Conservation (phyloP, 2,797 vertebrate species). For the Chaetophractus vellerosus region DNA sequence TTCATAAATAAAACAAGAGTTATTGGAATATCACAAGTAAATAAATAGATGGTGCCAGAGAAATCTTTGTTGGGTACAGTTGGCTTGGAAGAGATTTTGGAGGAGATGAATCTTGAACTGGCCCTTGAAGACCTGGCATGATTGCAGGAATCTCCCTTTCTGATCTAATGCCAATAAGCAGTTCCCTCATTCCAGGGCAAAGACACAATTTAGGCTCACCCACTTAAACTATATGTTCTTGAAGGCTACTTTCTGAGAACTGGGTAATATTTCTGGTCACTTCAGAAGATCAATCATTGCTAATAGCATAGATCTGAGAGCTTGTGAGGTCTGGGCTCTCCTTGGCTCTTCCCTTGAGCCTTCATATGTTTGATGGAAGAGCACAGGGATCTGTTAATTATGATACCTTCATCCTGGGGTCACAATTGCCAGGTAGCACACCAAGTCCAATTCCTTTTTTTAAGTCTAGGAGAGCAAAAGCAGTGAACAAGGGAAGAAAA, state of each 20-base stretch:
- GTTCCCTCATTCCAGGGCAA: neutral
- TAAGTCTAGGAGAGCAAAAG: constrained; percentile 31
- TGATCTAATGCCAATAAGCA: neutral
- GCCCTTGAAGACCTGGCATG: neutral
- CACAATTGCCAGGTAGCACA: neutral
- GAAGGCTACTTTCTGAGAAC: constrained; percentile 9
- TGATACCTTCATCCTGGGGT: constrained; percentile 5
- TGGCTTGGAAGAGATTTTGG: neutral
- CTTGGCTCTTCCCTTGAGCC: constrained; percentile 28
- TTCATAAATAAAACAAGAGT: neutral
- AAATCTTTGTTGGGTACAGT: neutral
- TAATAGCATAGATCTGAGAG: neutral
- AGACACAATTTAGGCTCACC: neutral
- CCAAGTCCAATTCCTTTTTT: neutral
- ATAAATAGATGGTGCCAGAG: neutral
- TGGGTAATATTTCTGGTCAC: constrained; percentile 46
- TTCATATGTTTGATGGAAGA: neutral
- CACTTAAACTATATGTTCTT: neutral
- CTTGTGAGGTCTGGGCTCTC: neutral
- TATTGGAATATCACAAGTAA: constrained; percentile 22
- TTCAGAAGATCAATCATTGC: constrained; percentile 2
- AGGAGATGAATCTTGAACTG: neutral
- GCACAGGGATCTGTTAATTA: neutral
- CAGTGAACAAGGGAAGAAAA: neutral
- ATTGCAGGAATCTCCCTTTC: neutral